A percentile compares a stretch with the other conserved stretches of the same genome.
Evolutionary conservation across 64 coral and sea anemone species (phyloP).

Genomic region (Dendronephthya gigantea): DNA sequence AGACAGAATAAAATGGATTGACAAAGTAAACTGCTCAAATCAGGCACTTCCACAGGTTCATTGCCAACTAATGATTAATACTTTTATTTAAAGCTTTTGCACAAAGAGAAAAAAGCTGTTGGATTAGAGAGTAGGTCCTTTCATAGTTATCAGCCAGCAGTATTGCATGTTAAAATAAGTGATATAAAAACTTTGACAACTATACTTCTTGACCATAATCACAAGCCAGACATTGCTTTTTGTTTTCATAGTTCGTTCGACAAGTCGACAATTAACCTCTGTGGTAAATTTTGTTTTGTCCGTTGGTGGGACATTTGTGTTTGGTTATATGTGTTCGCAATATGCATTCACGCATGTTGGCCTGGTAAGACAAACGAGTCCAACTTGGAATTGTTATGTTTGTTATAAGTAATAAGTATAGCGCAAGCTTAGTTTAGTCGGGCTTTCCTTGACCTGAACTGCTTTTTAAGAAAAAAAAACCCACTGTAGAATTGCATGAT

Average conservation of each 20-base stretch:
- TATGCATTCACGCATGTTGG: constrained; percentile 68
- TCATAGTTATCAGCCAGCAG: no score
- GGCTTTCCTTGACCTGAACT: no score
- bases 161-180: no score
- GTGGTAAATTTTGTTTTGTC: constrained; percentile 67
- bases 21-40: no score
- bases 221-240: constrained; percentile 1
- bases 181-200: no score
- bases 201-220: neutral
- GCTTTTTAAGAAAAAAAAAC: no score
- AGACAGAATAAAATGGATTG: no score
- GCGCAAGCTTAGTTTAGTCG: no score
- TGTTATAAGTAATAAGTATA: no score
- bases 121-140: neutral
- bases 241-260: constrained; percentile 62
- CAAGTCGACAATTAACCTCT: constrained; percentile 50
- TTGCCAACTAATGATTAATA: neutral
- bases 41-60: no score
- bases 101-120: neutral
- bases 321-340: constrained; percentile 68
- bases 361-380: constrained; percentile 36
- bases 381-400: no score
- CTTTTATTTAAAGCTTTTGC: neutral
- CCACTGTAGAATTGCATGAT: no score
- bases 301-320: constrained; percentile 56